Base-by-base conservation (phyloP, 2,113 vertebrate species). In the Xiphophorus couchianus region DNA sequence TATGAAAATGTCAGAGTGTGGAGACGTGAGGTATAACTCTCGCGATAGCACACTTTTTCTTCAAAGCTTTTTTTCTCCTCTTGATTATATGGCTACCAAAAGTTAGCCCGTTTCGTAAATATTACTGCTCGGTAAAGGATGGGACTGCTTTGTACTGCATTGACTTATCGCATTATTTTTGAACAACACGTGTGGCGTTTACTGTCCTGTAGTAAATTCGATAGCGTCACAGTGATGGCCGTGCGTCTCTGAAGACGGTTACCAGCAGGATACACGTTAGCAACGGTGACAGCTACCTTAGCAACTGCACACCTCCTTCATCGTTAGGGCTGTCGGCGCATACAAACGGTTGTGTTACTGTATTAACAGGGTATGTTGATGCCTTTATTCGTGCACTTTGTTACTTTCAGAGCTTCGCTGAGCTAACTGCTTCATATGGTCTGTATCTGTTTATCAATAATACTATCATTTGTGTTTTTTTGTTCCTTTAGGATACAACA, bases 271-370 rank as follows among this genome's bases (percentile, higher is more conserved):
- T 74, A 83, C 35, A 62, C 77, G 73, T 83, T 91, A 91, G 87
- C 88, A 87, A 89, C 89, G 31, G 81, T 67, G 44, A 22, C 64
- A 87, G 82, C 84, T 84, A 84, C 75, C 90, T 65, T 93, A 93
- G 93, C 91, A 94, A 94, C 93, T 69, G 75, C 39, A 76, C 80
- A 91, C 86, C 65, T 14, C 81, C 84, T 33, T 44, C 48, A 68
- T 39, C 31, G 61, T 68, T 31, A 51, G 66, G 62, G 62, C 22
- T 58, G 25, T 58, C 51, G 61, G 62, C 51, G 74, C 74, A 78
- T 71, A 74, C 17, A 33, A 66, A 58, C 29, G 5, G 3, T 27
- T 33, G 22, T 31, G 5, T 35, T 39, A 4, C 14, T 2, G 29
- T 13, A n/a, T 71, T 30, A 35, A 58, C 33, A 2, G 31, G 75